Evolutionary conservation across 2,113 vertebrate genomes (phyloP), one percentile per base, ranked within the genome.

Genomic region (Pseudois nayaur): DNA sequence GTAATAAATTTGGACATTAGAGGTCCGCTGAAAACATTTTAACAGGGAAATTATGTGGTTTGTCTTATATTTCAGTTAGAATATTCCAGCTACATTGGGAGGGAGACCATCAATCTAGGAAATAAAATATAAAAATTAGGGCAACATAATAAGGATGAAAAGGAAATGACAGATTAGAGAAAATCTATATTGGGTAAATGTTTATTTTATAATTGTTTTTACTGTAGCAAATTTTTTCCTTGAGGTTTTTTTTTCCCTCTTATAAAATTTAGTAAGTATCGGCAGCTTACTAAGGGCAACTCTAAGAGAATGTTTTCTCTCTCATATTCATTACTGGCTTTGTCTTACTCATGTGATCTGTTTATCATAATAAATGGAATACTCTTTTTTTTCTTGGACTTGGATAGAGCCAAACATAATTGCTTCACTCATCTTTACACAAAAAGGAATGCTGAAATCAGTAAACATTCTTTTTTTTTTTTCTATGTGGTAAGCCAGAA

Each of bases 391-490:
- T 76, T 84, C 60, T 64, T 54, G n/a, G 36, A 86, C 19, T 94
- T 89, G 48, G 13, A 64, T 43, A 78, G 54, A 87, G 23, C 33
- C 36, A 76, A 92, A 85, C 4, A 60, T 36, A 87, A 91, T 60
- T 91, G 40, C 57, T 92, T 89, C 45, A 19, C 43, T 96, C 54
- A 67, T 93, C 13, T 67, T 96, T 82, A 89, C 6, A 82, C 16
- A 4, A 43, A 91, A 95, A 91, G 64, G 12, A 97, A 96, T 95
- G 43, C 40, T 84, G 71, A 87, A 91, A 91, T 79, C 62, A 81
- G 76, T 54, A 94, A 96, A 67, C 10, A 50, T 76, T 52, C 14
- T 1, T 29, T 48, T 25, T 55, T 74, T 86, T 45, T 87, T 82
- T 91, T n/a, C n/a, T 48, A 59, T 90, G 89, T 19, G 87, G 12